A percentile compares a stretch with the other conserved stretches of the same genome.
Evolutionary conservation across 2,888 invertebrate genomes (phyloP).

Genomic region (Lamellibrachia satsuma): DNA sequence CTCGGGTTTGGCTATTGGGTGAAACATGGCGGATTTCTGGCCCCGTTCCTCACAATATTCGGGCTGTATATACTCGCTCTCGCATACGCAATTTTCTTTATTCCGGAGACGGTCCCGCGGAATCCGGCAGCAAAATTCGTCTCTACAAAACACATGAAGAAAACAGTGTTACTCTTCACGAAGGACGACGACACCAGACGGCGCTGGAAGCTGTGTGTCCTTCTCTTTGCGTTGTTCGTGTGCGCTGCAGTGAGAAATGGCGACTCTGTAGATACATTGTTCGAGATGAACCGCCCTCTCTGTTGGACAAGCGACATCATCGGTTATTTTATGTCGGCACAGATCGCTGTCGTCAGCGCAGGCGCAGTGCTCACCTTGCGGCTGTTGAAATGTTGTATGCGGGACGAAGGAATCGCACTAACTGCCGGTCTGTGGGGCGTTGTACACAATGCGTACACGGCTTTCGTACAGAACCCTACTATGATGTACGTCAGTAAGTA

Average conservation of each 20-base stretch:
- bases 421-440: slow-evolving; percentile 21
- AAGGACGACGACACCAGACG: slow-evolving; percentile 24
- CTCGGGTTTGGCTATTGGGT: slow-evolving; percentile 29
- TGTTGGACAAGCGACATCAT: slow-evolving; percentile 29
- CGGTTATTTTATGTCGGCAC: slow-evolving; percentile 24
- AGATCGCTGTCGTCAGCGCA: slow-evolving; percentile 14
- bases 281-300: slow-evolving; percentile 33
- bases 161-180: slow-evolving; percentile 21
- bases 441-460: slow-evolving; percentile 24
- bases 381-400: slow-evolving; percentile 25
- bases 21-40: slow-evolving; percentile 29
- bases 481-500: slow-evolving; percentile 34
- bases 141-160: slow-evolving; percentile 26
- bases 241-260: not conserved
- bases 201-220: slow-evolving; percentile 30
- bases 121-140: slow-evolving; percentile 29
- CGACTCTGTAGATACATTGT: slow-evolving; percentile 21
- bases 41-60: slow-evolving; percentile 22
- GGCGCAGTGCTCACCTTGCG: slow-evolving; percentile 24
- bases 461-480: slow-evolving; percentile 27
- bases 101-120: slow-evolving; percentile 31
- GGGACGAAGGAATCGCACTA: slow-evolving; percentile 29
- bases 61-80: slow-evolving; percentile 26
- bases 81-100: slow-evolving; percentile 31
- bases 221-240: slow-evolving; percentile 30